Evolutionary conservation across 30 jellyfish, hydroid and myxozoan species (phyloP).

Genomic region (Hydractinia symbiolongicarpus): DNA sequence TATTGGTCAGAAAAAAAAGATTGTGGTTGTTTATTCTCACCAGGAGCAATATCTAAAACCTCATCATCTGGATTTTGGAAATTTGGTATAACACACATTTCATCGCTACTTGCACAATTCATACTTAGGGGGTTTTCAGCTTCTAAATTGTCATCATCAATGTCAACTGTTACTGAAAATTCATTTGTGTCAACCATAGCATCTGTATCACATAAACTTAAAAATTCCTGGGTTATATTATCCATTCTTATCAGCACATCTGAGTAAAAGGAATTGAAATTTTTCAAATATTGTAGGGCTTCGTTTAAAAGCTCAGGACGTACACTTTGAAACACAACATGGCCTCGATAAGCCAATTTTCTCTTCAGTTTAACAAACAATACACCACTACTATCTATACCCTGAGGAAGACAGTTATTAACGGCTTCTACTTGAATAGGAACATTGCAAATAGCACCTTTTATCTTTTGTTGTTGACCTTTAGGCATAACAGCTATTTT

Average conservation of each 20-base stretch:
- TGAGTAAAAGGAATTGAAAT: not conserved
- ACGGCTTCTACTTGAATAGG: conserved; percentile 1
- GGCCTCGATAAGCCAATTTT: conserved; percentile 22
- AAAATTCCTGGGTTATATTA: conserved; percentile 9
- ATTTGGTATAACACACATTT: conserved; percentile 23
- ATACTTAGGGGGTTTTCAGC: conserved; percentile 4
- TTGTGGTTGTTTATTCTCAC: conserved; percentile 1
- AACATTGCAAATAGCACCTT: conserved; percentile 16
- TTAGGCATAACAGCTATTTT: conserved; percentile 1
- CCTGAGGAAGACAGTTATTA: not conserved
- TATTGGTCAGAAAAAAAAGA: too few species aligned
- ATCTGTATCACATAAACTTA: conserved; percentile 7
- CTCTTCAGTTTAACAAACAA: not conserved
- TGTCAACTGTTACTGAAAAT: conserved; percentile 14
- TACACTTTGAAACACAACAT: conserved; percentile 15
- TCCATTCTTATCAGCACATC: conserved; percentile 12
- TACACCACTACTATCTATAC: not conserved
- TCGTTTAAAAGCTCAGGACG: conserved; percentile 13
- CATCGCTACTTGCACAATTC: conserved; percentile 23
- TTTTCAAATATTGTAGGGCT: conserved; percentile 9
- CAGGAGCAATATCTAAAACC: conserved; percentile 16
- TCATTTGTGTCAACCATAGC: conserved; percentile 19
- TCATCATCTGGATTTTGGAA: conserved; percentile 12
- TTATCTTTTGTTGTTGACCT: not conserved
- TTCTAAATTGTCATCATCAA: conserved; percentile 8